Evolutionary conservation across 1,140 invertebrate genomes (phyloP), one percentile per base, ranked within the genome.

Genomic region (Zophobas morio): DNA sequence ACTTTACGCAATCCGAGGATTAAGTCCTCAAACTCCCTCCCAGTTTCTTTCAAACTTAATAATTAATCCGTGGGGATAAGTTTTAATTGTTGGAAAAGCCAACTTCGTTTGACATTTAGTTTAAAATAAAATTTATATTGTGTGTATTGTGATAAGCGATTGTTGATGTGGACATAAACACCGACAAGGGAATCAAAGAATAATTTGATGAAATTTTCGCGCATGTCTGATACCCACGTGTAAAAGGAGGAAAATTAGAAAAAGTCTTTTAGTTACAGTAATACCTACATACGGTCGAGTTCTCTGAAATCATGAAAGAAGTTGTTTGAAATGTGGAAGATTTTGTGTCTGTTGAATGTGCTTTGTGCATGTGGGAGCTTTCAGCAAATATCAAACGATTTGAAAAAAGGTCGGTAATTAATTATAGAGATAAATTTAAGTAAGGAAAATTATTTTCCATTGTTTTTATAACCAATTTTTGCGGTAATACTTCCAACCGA

Each of bases 201-300:
- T 53, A 53, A 53, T 53, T 53, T 53, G 20, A 36, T 39, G 56
- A 39, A 35, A 8, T 36, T n/a, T 32, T 4, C 56, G 71, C 71
- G 71, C 71, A 73, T 73, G 71, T 35, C 3, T 40, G 36, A 4
- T 32, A 36, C 6, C 36, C 71, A 73, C 71, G 54, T 73, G 71
- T 73, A 73, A 37, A 73, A 73, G 71, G 71, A 49, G 39, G 70
- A 73, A 73, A 73, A 73, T 73, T 73, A 73, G 49, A 54, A 73
- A 73, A 73, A n/a, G 32, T 56, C 37, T 73, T 73, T 54, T 73
- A 73, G 71, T 73, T 73, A 73, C 49, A 6, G 35, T 33, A 33
- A 54, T 54, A 4, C 35, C 6, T 49, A 1, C 33, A 54, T 2
- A 5, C 40, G 54, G 51, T 33, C 37, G 56, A 54, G 54, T 53